A percentile compares a stretch with the other conserved stretches of the same genome.
phyloP scores from a whole-genome alignment of 2,888 invertebrate species.

The Gasteruption jaculator region DNA sequence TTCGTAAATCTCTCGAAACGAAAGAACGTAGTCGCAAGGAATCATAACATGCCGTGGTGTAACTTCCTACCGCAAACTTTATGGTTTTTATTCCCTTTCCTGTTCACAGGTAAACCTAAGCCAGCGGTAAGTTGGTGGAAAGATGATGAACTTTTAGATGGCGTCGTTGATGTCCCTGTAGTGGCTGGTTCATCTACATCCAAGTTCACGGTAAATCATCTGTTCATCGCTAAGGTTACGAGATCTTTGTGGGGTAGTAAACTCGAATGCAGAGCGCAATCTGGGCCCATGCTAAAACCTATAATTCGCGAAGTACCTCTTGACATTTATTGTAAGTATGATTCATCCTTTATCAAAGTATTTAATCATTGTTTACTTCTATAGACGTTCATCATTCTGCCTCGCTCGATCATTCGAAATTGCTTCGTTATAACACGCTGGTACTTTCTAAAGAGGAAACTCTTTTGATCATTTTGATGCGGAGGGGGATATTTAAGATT shows the following conservation, averaged over 20 bases:
- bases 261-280: conserved; percentile 74
- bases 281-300: conserved; percentile 67
- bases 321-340: conserved; percentile 62
- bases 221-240: conserved; percentile 68
- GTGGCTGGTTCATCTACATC: conserved; percentile 57
- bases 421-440: too few relatives aligned
- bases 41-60: too few relatives aligned
- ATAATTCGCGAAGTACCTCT: conserved; percentile 70
- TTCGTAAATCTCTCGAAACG: too few relatives aligned
- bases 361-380: too few relatives aligned
- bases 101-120: conserved; percentile 68
- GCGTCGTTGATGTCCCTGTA: conserved; percentile 62
- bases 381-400: too few relatives aligned
- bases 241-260: conserved; percentile 69
- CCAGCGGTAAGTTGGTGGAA: conserved; percentile 83
- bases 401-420: too few relatives aligned
- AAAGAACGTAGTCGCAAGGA: too few relatives aligned
- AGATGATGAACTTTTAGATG: conserved; percentile 69
- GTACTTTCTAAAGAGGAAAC: too few relatives aligned
- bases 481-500: too few relatives aligned
- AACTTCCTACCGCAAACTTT: too few relatives aligned
- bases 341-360: too few relatives aligned
- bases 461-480: too few relatives aligned
- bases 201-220: conserved; percentile 67
- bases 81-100: conserved; percentile 18